Base-by-base conservation (phyloP, 1,140 invertebrate genomes). In the Drosophila parvula region DNA sequence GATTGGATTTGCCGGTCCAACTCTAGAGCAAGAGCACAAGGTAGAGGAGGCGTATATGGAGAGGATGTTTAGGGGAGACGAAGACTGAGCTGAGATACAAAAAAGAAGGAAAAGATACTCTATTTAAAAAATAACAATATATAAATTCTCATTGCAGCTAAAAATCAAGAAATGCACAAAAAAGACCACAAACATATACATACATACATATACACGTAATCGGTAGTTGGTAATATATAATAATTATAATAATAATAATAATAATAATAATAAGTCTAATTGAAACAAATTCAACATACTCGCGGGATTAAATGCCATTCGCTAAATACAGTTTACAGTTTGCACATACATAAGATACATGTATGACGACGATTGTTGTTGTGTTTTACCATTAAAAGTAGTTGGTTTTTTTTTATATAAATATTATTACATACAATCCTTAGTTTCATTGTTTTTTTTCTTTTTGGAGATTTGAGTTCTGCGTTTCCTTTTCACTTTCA, bases 231-330 rank as follows among this genome's bases (percentile, higher is more conserved):
- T 57, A 63, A 43, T 64, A 58, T 56, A 70, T 74, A 82, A 82
- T 78, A 82, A 82, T 62, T 55, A 63, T 63, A 30, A 70, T 55
- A 48, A 74, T 56, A 57, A 84, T 82, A 82, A 82, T 68, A 64
- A 68, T 65, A 32, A 64, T 58, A 48, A 64, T 69, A 69, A 81
- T 81, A 84, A 84, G 81, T 78, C 81, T 84, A 84, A 85, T 79
- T 64, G 51, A 85, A 83, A 84, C 68, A 80, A 80, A 50, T 84
- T 85, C 74, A 84, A 84, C 78, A 76, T 75, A 85, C 63, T 74
- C 55, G 76, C 45, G 81, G 80, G 68, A 74, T 85, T 86, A 85
- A 85, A 85, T 85, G 82, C 82, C 82, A 85, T 86, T 86, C 79
- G 74, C 82, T 85, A 85, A 85, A 85, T 85, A 85, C 81, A 85